Evolutionary conservation across 2,888 invertebrate species (phyloP).

Genomic region (Acrobasis consociella): DNA sequence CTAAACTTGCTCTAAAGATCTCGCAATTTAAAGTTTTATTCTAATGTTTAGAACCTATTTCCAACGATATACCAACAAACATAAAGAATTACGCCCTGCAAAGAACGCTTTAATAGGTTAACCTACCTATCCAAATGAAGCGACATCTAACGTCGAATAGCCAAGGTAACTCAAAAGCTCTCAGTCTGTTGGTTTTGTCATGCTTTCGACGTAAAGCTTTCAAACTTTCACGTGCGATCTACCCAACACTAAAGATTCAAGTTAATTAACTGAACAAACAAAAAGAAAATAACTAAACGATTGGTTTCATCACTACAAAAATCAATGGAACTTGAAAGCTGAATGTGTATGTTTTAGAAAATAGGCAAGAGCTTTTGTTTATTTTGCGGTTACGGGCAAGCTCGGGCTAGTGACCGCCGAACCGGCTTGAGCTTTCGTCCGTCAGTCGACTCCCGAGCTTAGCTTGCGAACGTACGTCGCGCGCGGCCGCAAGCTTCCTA

Average conservation of each 20-base stretch:
- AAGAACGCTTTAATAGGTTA: neutral
- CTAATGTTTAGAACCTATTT: no score
- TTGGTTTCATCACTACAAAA: neutral
- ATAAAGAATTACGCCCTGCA: no score
- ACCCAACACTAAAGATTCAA: neutral
- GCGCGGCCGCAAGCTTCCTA: conserved; percentile 23
- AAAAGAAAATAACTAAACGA: neutral
- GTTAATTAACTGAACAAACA: neutral
- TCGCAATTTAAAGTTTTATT: no score
- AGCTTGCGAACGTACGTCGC: conserved; percentile 25
- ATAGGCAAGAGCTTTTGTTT: conserved; percentile 23
- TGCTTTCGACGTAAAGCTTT: conserved; percentile 7
- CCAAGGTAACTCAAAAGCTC: conserved; percentile 28
- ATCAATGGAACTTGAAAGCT: conserved; percentile 4
- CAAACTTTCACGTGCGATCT: conserved; percentile 5
- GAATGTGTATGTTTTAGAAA: conserved; percentile 7
- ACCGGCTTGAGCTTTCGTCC: conserved; percentile 29
- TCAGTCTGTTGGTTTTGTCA: neutral
- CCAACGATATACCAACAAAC: no score
- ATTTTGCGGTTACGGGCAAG: conserved; percentile 19
- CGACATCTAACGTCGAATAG: conserved; percentile 52
- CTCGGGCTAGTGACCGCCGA: conserved; percentile 42
- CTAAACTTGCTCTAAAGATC: conserved; percentile 28
- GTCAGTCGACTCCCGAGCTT: conserved; percentile 42
- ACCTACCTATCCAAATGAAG: no score